Percentiles rank a stretch among this genome's conserved stretches.
These are phyloP conservation scores for Naja naja DNA, from an alignment of 2,113 vertebrate genomes.

Conservation along the genomic window DNA sequence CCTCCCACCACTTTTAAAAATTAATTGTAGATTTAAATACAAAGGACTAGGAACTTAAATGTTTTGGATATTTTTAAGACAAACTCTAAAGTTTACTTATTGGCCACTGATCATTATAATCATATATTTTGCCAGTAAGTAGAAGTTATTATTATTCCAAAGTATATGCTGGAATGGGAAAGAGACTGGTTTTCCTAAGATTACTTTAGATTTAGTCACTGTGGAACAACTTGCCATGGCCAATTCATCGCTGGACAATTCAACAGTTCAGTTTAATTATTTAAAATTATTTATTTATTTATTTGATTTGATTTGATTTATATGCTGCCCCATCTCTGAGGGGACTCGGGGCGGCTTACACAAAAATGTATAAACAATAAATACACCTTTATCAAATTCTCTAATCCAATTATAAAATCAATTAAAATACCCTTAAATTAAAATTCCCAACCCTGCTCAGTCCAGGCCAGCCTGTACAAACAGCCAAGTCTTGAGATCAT, in stretches of 20 bases:
- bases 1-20: neutral
- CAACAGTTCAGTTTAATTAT: neutral
- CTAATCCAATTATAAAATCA: no score
- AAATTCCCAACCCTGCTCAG: no score
- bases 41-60: neutral
- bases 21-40: neutral
- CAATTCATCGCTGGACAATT: neutral
- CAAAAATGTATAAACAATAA: no score
- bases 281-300: no score
- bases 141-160: neutral
- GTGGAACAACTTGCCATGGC: neutral
- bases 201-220: neutral
- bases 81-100: neutral
- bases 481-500: no score
- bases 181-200: neutral
- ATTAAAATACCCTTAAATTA: no score
- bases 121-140: neutral
- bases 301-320: no score
- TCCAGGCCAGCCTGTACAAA: no score
- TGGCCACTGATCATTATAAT: neutral
- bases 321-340: no score
- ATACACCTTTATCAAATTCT: no score
- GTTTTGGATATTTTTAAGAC: neutral
- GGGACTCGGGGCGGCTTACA: no score
- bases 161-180: neutral